phyloP scores from a whole-genome alignment of 2,888 invertebrate species.

The Drosophila longiperda region DNA sequence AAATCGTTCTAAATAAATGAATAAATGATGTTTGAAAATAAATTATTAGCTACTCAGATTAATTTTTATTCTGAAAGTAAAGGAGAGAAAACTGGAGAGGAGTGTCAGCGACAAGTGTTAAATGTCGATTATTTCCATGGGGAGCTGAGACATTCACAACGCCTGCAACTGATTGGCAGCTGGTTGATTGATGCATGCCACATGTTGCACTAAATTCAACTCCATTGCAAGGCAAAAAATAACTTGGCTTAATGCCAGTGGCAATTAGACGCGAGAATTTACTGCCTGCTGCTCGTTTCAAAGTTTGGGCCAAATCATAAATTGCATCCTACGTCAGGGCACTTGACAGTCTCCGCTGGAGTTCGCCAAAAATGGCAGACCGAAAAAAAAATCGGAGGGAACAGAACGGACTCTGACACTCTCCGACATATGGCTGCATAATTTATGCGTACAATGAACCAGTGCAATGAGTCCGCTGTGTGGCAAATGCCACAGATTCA shows the following conservation, averaged over 20 bases:
- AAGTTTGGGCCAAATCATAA: conserved; percentile 45
- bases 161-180: conserved; percentile 52
- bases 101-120: neutral
- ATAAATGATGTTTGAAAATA: neutral
- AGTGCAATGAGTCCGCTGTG: conserved; percentile 41
- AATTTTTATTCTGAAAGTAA: neutral
- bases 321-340: conserved; percentile 52
- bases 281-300: conserved; percentile 21
- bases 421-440: conserved; percentile 73
- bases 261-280: conserved; percentile 66
- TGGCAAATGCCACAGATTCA: conserved; percentile 52
- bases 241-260: conserved; percentile 67
- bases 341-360: conserved; percentile 52
- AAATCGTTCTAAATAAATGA: neutral
- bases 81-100: neutral
- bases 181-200: conserved; percentile 51
- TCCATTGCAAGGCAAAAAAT: conserved; percentile 20
- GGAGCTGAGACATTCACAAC: neutral
- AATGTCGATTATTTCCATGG: neutral
- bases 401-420: conserved; percentile 31
- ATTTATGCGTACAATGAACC: conserved; percentile 80
- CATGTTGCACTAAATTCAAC: conserved; percentile 31
- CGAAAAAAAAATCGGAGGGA: conserved; percentile 10
- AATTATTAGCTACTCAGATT: neutral
- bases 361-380: conserved; percentile 18